Base-by-base conservation (phyloP, 2,888 invertebrate genomes). In the Masnerella sp. region DNA sequence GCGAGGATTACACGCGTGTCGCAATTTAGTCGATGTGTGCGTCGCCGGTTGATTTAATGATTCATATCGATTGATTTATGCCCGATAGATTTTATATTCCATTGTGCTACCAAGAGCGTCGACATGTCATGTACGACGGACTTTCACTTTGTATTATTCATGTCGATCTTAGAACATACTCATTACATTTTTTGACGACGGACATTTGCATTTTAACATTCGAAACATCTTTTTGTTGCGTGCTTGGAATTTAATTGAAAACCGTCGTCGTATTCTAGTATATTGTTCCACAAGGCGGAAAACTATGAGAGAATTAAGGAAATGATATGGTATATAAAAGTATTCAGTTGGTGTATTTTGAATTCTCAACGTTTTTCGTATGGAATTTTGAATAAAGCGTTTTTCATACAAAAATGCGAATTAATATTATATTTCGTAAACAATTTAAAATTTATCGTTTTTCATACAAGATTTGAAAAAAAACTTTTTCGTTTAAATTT, bases 121-220 rank as follows among this genome's bases (percentile, higher is more conserved):
- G 74, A 58, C 74, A 17, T 68, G 65, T 69, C 74, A 65, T 65
- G 59, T 51, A 59, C 69, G 54, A 64, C 58, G 38, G 30, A 69
- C 74, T 74, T 74, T 74, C 74, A 74, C 74, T 74, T 74, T 64
- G 74, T 74, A 74, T 74, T 74, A 74, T 74, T 74, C 74, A 69
- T 69, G 64, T 40, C 52, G 64, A 74, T 69, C 74, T 74, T 69
- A 64, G 69, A 74, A 70, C 71, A 64, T 25, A 36, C 69, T 74
- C 69, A 70, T 70, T 74, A 70, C 65, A 74, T 68, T 74, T 69
- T 69, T 74, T 62, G 61, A 51, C 61, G 59, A 65, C 59, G 61
- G 15, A 38, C 11, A 71, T 65, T 71, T 71, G 58, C 51, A 71
- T 64, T 45, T 64, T 62, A 62, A 56, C 51, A 51, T 71, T 56